Evolutionary conservation across 2,113 vertebrate species (phyloP), one percentile per base, ranked within the genome.

Genomic region (Clarias gariepinus): DNA sequence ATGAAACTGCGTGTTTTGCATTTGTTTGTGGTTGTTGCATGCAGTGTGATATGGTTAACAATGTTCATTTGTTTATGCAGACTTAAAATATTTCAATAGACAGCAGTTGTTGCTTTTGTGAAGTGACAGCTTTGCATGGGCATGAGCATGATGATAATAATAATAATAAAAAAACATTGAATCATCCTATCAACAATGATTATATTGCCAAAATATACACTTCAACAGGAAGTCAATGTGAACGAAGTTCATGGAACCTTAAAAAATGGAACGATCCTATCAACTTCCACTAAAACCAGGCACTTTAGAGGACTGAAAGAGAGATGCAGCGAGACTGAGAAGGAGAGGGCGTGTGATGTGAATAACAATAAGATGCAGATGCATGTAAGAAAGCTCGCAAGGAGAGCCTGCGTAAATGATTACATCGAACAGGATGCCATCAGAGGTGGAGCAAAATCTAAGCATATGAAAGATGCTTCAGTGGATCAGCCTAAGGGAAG

Each of bases 361-460:
- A 87, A 89, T 90, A 84, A 83, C 80, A 90, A 90, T 86, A 69
- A 76, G 85, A 85, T 87, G 86, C 85, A 88, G 83, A 89, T 85
- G 73, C 81, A 82, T 30, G 66, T 25, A 53, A 73, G 55, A 71
- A 85, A 73, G 81, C 58, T 88, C 9, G 68, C 33, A 30, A 69
- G 60, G 81, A 81, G 58, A 87, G 69, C 10, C 68, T 36, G 66
- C 8, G 55, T 81, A 87, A 89, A 76, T 85, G 83, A 88, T 86
- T 77, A 36, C 81, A 81, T 41, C 30, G 81, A 90, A 86, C 36
- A 36, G 53, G 89, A 86, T 88, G 77, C 53, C 23, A 52, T 63
- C 21, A 23, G 71, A 63, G 85, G 66, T 52, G 64, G 86, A 53
- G 71, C 36, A 2, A 55, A 77, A 77, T 64, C 23, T 83, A 55